These are phyloP conservation scores for Pentamera pediparva DNA, from an alignment of 53 echinoderm and acorn worm genomes.

Conservation along the genomic window DNA sequence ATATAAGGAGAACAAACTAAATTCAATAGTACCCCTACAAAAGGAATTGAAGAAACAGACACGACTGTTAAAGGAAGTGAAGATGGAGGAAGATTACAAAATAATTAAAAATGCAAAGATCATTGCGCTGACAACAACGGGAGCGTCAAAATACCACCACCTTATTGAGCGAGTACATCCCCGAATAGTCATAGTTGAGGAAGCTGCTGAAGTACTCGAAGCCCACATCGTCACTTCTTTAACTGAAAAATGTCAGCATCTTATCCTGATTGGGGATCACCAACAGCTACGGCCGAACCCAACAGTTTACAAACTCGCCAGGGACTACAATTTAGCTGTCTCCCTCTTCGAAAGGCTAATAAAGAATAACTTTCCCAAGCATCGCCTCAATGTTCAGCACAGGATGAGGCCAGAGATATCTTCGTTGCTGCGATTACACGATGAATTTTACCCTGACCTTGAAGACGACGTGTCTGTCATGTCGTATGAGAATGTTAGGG, in stretches of 20 bases:
- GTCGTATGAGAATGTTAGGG: conserved; percentile 36
- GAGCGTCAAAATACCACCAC: conserved; percentile 56
- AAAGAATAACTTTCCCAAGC: conserved; percentile 44
- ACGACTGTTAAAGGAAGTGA: conserved; percentile 39
- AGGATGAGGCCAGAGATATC: conserved; percentile 90
- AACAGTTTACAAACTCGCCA: conserved; percentile 58
- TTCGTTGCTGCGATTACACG: conserved; percentile 43
- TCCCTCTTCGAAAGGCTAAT: conserved; percentile 72
- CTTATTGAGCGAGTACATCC: conserved; percentile 65
- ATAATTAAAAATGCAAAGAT: conserved; percentile 49
- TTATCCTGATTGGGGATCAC: conserved; percentile 82
- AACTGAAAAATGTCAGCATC: conserved; percentile 70
- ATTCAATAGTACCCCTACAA: conserved; percentile 31
- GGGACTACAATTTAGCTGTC: conserved; percentile 47
- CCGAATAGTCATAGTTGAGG: conserved; percentile 66
- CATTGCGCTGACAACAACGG: conserved; percentile 79
- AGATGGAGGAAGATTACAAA: conserved; percentile 49
- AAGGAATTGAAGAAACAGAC: conserved; percentile 43
- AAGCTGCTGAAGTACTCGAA: conserved; percentile 77
- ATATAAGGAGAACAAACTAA: conserved; percentile 33
- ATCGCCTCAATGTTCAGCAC: conserved; percentile 62
- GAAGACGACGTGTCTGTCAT: conserved; percentile 46
- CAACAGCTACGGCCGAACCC: conserved; percentile 67
- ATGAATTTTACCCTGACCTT: conserved; percentile 53
- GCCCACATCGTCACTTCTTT: conserved; percentile 65